These are phyloP conservation scores for Cryptoleucopteryx plumbea DNA, from an alignment of 2,113 vertebrate genomes.

Conservation along the genomic window DNA sequence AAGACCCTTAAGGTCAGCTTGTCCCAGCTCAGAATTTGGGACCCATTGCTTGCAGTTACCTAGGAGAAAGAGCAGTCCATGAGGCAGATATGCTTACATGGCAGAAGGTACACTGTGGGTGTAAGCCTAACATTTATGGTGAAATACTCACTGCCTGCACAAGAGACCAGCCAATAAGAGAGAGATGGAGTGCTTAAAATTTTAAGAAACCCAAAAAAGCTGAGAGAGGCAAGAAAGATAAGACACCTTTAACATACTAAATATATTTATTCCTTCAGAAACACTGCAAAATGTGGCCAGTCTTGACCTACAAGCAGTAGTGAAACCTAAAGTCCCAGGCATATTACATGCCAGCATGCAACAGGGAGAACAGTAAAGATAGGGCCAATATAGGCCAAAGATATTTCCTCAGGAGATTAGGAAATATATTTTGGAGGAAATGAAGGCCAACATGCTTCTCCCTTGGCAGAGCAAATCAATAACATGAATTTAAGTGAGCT, in stretches of 20 bases:
- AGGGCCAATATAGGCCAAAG: constrained; percentile 33
- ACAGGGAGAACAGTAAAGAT: constrained; percentile 7
- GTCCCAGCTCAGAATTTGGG: not conserved
- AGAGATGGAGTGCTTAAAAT: not conserved
- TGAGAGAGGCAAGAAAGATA: constrained; percentile 26
- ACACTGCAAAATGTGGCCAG: constrained; percentile 45
- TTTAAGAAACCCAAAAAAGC: not conserved
- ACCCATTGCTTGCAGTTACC: not conserved
- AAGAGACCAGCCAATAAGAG: not conserved
- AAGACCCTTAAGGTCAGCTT: not conserved
- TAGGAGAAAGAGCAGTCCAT: not conserved
- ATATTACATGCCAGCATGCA: constrained; percentile 63
- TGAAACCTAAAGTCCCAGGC: constrained; percentile 46
- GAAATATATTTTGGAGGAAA: constrained; percentile 24
- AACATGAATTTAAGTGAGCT: constrained; percentile 16
- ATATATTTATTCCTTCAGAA: constrained; percentile 66
- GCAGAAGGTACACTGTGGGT: not conserved
- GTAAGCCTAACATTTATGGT: not conserved
- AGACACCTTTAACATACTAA: constrained; percentile 61
- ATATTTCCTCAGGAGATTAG: constrained; percentile 22
- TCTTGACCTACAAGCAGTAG: constrained; percentile 57
- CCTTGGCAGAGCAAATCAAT: constrained; percentile 29
- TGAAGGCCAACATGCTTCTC: constrained; percentile 42
- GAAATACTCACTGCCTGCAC: not conserved
- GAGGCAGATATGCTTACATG: not conserved